A percentile compares a stretch with the other conserved stretches of the same genome.
These are phyloP conservation scores for Oophaga pumilio DNA, from an alignment of 2,113 vertebrate genomes.

Conservation along the genomic window DNA sequence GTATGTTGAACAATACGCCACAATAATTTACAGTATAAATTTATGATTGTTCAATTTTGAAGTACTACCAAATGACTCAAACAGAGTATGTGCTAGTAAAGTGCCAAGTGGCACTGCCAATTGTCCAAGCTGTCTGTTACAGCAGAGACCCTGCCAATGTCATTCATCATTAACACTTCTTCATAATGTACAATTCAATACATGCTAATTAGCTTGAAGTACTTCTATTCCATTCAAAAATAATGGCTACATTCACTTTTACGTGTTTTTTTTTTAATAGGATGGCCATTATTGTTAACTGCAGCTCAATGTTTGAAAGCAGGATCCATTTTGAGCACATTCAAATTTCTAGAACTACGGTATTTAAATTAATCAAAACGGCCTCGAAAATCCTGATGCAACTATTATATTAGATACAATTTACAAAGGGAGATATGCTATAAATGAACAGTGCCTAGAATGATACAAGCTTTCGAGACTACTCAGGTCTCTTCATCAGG, in stretches of 20 bases:
- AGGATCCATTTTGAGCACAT: neutral
- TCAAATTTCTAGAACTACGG: neutral
- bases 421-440: neutral
- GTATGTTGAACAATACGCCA: neutral
- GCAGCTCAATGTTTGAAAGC: neutral
- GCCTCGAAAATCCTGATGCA: neutral
- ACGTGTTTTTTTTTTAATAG: neutral
- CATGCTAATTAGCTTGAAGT: neutral
- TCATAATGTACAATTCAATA: slow-evolving; percentile 1
- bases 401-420: no score
- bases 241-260: neutral
- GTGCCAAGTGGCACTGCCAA: slow-evolving; percentile 6
- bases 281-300: neutral
- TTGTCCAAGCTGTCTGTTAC: slow-evolving; percentile 24
- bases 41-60: neutral
- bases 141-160: slow-evolving; percentile 23
- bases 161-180: neutral
- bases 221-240: neutral
- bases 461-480: no score
- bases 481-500: no score
- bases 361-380: neutral
- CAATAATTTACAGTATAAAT: neutral
- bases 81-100: slow-evolving; percentile 16
- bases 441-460: neutral
- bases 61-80: neutral